phyloP scores from a whole-genome alignment of 2,888 invertebrate genomes.

The Leptodirus hochenwartii region DNA sequence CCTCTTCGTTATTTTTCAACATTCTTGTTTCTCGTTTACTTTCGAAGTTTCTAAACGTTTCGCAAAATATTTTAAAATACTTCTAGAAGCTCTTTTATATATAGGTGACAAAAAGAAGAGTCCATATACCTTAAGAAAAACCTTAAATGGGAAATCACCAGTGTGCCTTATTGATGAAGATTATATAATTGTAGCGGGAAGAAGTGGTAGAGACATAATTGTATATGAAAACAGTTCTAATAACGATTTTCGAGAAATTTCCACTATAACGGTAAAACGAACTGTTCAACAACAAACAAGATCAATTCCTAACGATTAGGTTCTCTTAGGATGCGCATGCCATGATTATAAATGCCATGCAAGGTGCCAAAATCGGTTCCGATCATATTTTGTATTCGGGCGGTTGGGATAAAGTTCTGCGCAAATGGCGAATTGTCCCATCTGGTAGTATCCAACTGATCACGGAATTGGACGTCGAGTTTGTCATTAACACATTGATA shows the following conservation, averaged over 20 bases:
- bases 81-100: neutral
- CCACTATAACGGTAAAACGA: constrained; percentile 32
- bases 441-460: too few species aligned
- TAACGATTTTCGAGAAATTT: constrained; percentile 31
- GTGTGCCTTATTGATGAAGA: constrained; percentile 29
- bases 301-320: neutral
- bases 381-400: constrained; percentile 24
- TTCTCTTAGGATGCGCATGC: constrained; percentile 25
- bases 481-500: too few species aligned
- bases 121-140: constrained; percentile 29
- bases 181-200: too few species aligned
- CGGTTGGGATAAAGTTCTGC: constrained; percentile 30
- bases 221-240: constrained; percentile 31
- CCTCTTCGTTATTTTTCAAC: neutral
- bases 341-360: constrained; percentile 28
- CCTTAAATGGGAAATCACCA: constrained; percentile 38
- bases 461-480: too few species aligned
- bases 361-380: constrained; percentile 19
- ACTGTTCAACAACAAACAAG: neutral
- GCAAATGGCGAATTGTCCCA: too few species aligned
- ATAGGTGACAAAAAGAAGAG: neutral
- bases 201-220: constrained; percentile 35
- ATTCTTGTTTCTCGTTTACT: too few species aligned
- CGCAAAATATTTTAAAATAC: too few species aligned
- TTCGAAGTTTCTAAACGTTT: too few species aligned